These are phyloP conservation scores for Solenopsis fugax DNA, from an alignment of 1,140 invertebrate species.

Conservation along the genomic window DNA sequence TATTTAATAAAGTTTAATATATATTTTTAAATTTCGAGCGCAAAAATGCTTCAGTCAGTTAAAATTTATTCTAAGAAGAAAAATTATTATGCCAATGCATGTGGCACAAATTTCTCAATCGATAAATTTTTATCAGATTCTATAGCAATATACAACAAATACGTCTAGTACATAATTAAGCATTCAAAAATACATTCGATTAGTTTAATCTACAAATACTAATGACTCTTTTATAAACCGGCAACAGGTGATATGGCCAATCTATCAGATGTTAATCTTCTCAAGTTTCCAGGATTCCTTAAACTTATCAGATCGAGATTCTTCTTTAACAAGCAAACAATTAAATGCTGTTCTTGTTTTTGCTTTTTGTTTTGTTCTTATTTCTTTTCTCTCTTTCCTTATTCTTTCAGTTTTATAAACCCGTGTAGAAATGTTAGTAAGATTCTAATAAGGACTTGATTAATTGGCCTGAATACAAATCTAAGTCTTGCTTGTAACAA, in stretches of 20 bases:
- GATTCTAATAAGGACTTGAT: too few relatives aligned
- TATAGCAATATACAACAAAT: background rate
- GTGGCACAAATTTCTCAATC: background rate
- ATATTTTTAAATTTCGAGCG: background rate
- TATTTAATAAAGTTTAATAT: constrained; percentile 3
- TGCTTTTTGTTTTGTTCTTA: background rate
- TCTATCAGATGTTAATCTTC: constrained; percentile 22
- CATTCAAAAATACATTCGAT: constrained; percentile 6
- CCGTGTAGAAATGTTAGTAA: too few relatives aligned
- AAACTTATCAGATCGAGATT: constrained; percentile 5
- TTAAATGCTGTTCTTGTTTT: background rate
- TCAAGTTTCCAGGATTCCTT: background rate
- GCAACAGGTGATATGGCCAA: constrained; percentile 65
- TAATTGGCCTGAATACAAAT: too few relatives aligned
- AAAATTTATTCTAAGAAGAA: constrained; percentile 5
- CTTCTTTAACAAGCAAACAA: background rate
- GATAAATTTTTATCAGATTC: background rate
- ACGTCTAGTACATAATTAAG: background rate
- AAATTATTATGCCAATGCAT: background rate
- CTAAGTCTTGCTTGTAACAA: too few relatives aligned
- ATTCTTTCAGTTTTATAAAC: too few relatives aligned
- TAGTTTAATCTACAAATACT: background rate
- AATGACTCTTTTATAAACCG: constrained; percentile 49
- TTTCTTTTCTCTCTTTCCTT: background rate
- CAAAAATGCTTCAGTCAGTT: background rate